A percentile compares a stretch with the other conserved stretches of the same genome.
Conservation (phyloP, 2,888 invertebrate genomes). For the Macrostomum cliftonense region DNA sequence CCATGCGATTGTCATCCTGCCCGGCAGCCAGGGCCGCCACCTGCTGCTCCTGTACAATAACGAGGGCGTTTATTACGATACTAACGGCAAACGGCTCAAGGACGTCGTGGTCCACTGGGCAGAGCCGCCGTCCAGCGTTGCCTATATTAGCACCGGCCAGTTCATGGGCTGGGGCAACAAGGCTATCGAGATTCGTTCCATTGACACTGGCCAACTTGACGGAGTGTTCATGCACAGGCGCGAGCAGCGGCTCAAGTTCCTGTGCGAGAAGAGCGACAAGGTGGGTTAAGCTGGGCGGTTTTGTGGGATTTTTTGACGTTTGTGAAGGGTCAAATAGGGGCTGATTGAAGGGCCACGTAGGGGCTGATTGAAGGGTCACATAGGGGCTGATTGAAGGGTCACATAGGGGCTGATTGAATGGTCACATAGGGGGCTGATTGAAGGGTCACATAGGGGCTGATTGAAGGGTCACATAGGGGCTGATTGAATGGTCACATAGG, state of each 20-base stretch:
- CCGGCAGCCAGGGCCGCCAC: slow-evolving; percentile 95
- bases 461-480: no score
- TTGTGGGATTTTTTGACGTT: no score
- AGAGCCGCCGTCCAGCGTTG: slow-evolving; percentile 64
- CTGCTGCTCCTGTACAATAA: slow-evolving; percentile 90
- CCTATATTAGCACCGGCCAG: slow-evolving; percentile 96
- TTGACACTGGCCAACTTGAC: slow-evolving; percentile 95
- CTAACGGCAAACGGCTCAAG: slow-evolving; percentile 73
- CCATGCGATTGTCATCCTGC: slow-evolving; percentile 95
- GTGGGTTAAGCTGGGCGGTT: slow-evolving; percentile 32
- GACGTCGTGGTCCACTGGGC: slow-evolving; percentile 74
- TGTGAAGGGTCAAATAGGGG: no score
- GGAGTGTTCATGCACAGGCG: slow-evolving; percentile 99
- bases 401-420: no score
- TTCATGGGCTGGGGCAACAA: slow-evolving; percentile 99
- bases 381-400: no score
- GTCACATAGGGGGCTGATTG: no score
- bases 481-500: no score
- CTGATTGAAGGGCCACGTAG: no score
- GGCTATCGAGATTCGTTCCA: slow-evolving; percentile 97
- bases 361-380: no score
- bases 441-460: no score
- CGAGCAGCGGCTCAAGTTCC: slow-evolving; percentile 96
- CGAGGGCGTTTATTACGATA: slow-evolving; percentile 98
- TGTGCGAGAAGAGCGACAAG: slow-evolving; percentile 99